Base-by-base conservation (phyloP, 2,797 vertebrate species). In the Gadopsis bispinosus region DNA sequence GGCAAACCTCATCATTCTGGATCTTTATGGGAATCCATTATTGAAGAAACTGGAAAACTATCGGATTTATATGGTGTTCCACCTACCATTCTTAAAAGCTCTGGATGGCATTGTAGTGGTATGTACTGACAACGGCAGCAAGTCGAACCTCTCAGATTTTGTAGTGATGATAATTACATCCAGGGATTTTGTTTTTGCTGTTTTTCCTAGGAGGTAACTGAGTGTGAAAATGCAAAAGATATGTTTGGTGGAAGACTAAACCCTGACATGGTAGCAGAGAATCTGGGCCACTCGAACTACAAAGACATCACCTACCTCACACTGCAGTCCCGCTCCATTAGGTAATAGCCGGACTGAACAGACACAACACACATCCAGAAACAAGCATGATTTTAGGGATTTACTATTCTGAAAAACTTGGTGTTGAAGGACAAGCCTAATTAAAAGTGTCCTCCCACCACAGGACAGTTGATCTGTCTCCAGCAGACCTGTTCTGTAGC, bases 181-280 rank as follows among this genome's bases (percentile, higher is more conserved):
- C 0, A 39, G 8, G 41, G 7, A 43, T 19, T 39, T 65, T 73
- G 17, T 37, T 12, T 77, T 65, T 62, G 0, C 17, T 81, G 4
- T 73, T 79, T 66, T 81, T 19, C 76, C 10, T 65, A 98, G 97
- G 96, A 97, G 69, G 41, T 76, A 60, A 61, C 88, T 14, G 97
- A 98, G 90, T 92, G 85, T 83, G 96, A 97, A 69, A 95, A 81
- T 83, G 96, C 97, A 45, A 97, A 96, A 85, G 95, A 96, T 73
- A 85, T 96, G 74, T 98, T 96, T 90, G 96, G 94, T 69, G 97
- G 97, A 41, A 91, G 96, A 83, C 93, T 98, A 17, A 97, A 93
- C 8, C 86, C 93, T n/a, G 97, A 98, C 88, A 95, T 96, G 95
- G 91, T 98, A 53, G 89, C 94, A 33, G 97, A 98, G 88, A 95